Conservation (phyloP, 2,797 vertebrate genomes). For the Stomatorhinus walkeri region DNA sequence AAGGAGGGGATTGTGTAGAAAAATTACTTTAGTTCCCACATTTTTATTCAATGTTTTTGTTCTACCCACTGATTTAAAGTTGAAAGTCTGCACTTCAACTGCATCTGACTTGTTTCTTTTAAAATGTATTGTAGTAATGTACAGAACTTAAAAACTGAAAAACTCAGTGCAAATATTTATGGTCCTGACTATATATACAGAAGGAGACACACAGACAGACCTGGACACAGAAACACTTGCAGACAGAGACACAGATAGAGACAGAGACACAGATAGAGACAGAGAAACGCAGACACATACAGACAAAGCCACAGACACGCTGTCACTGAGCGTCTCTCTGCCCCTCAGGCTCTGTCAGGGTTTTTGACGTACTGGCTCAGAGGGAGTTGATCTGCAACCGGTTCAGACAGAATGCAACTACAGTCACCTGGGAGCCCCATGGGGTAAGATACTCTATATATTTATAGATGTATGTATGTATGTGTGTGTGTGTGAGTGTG, state of each 20-base stretch:
- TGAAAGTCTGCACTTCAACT: no score
- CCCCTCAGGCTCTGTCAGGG: slow-evolving; percentile 69
- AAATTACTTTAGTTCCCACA: no score
- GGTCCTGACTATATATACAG: no score
- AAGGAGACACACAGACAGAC: background rate
- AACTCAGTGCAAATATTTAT: no score
- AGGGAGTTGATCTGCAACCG: slow-evolving; percentile 57
- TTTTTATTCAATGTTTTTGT: no score
- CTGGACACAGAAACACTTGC: background rate
- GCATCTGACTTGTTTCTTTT: no score
- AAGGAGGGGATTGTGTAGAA: no score
- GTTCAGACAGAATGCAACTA: slow-evolving; percentile 81
- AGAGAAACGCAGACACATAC: background rate
- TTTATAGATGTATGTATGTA: no score
- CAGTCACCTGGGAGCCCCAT: slow-evolving; percentile 64
- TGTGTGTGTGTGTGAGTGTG: no score
- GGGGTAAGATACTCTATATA: background rate
- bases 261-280: background rate
- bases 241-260: background rate
- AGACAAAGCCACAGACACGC: background rate
- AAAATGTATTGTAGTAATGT: no score
- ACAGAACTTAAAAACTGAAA: no score
- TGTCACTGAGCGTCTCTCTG: background rate
- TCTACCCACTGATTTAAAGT: no score
- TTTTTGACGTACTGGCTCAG: slow-evolving; percentile 80